A percentile compares a stretch with the other conserved stretches of the same genome.
Evolutionary conservation across 2,888 invertebrate genomes (phyloP).

Genomic region (Acleris sparsana): DNA sequence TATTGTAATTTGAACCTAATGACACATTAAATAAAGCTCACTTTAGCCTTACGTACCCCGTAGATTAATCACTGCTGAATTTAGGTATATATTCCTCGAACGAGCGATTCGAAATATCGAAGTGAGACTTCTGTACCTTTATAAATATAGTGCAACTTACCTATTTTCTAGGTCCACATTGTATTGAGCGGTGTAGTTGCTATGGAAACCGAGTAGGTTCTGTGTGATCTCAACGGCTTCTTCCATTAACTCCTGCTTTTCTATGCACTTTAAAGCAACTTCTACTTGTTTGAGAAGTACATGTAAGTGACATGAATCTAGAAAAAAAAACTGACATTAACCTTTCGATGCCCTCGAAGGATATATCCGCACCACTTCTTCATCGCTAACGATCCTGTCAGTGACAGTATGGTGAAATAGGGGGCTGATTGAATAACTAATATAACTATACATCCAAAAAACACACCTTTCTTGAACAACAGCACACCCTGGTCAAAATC

Average conservation of each 20-base stretch:
- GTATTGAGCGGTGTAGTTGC: slow-evolving; percentile 43
- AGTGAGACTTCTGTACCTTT: no score
- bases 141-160: neutral
- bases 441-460: neutral
- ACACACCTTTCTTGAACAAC: slow-evolving; percentile 67
- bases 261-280: slow-evolving; percentile 60
- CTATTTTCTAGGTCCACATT: slow-evolving; percentile 40
- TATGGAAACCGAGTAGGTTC: slow-evolving; percentile 53
- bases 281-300: slow-evolving; percentile 69
- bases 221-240: slow-evolving; percentile 48
- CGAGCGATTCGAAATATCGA: no score
- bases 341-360: no score
- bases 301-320: slow-evolving; percentile 73
- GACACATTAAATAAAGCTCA: no score
- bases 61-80: no score
- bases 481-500: slow-evolving; percentile 76
- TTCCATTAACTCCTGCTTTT: slow-evolving; percentile 46
- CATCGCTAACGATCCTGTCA: no score
- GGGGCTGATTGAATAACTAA: no score
- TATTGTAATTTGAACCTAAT: no score
- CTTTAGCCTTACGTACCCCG: no score
- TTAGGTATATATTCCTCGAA: no score
- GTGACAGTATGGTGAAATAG: no score
- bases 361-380: no score
- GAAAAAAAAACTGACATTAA: slow-evolving; percentile 37